phyloP scores from a whole-genome alignment of 2,888 invertebrate genomes.

The Rotaria sp. region DNA sequence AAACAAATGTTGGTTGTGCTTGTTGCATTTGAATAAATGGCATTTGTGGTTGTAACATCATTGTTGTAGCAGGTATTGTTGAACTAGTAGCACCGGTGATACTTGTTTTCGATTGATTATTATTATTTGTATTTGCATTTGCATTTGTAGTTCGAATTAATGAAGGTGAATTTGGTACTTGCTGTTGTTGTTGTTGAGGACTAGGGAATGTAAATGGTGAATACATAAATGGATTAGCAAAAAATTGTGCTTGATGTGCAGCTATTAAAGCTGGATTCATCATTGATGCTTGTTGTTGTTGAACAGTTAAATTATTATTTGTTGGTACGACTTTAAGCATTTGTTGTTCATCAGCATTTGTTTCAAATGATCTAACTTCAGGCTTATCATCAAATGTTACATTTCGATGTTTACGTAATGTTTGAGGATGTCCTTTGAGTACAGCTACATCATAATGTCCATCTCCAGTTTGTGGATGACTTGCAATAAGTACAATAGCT shows the following conservation, averaged over 20 bases:
- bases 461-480: neutral
- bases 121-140: neutral
- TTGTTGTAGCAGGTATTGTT: neutral
- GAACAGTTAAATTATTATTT: neutral
- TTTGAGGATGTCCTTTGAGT: slow-evolving; percentile 18
- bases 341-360: neutral
- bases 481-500: neutral
- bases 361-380: slow-evolving; percentile 20
- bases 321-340: neutral
- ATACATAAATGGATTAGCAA: slow-evolving; percentile 1
- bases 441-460: slow-evolving; percentile 27
- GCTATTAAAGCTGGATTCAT: neutral
- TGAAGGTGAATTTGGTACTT: neutral
- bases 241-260: slow-evolving; percentile 11
- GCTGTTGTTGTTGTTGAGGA: neutral
- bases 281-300: neutral
- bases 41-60: neutral
- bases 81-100: neutral
- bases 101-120: neutral
- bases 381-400: slow-evolving; percentile 28
- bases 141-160: neutral
- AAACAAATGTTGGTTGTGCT: slow-evolving; percentile 20
- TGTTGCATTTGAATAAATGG: slow-evolving; percentile 18
- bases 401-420: slow-evolving; percentile 21
- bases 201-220: neutral